Evolutionary conservation across 1,140 invertebrate genomes (phyloP), one percentile per base, ranked within the genome.

Genomic region (Choristoneura fumiferana): DNA sequence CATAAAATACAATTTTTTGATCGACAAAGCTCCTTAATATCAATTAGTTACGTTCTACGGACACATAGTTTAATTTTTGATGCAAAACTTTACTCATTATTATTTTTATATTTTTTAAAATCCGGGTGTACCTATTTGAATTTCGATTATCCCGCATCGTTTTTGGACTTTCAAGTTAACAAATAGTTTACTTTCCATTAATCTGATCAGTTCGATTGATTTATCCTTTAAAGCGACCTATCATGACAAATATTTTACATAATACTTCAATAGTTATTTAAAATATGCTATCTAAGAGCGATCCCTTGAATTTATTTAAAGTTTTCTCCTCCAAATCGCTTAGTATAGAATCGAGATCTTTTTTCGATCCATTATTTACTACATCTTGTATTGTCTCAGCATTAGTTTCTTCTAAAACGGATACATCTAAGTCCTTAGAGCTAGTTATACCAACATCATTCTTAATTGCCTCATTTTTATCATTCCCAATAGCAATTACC

Each of bases 201-300:
- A 22, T 22, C 5, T 18, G 22, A 33, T 49, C 43, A 49, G 43
- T 49, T 49, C 43, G n/a, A 49, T 29, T 33, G 9, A 22, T 17
- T 49, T 49, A 49, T n/a, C n/a, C n/a, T 22, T 49, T 49, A 49
- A 49, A 49, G 22, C 22, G 43, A 33, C 22, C 22, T 49, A 49
- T 49, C 9, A 38, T 38, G 10, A 10, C 9, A 38, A 10, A 38
- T 10, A 1, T 9, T 4, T 49, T 49, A 49, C 18, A 49, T 33
- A 49, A 38, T 38, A 10, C 9, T 10, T 38, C 22, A 29, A 6
- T 36, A 14, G 9, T n/a, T n/a, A 53, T 36, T 36, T 15, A 54
- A 29, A 87, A 84, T 65, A 87, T 64, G 61, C 71, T 81, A 68
- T 87, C 84, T 68, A 87, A 70, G 9, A 87, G 61, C 2, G 84